Conservation (phyloP, 2,797 vertebrate species). For the Poecile montanus region DNA sequence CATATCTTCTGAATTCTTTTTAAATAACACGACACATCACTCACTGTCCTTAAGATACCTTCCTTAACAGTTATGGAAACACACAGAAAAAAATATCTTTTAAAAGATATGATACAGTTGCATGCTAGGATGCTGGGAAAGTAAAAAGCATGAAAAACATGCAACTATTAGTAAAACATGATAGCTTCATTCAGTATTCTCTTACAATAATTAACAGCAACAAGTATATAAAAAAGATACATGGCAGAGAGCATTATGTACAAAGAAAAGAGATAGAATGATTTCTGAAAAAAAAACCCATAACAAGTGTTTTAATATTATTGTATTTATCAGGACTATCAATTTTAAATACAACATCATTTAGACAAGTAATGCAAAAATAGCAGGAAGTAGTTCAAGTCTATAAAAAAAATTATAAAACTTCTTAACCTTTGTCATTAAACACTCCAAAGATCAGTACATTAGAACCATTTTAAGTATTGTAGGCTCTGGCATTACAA, state of each 20-base stretch:
- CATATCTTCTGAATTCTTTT: not conserved
- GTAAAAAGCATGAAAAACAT: not conserved
- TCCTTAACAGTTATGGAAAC: not conserved
- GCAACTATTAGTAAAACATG: not conserved
- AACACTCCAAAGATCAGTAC: not conserved
- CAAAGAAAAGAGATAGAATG: not conserved
- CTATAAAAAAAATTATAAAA: not conserved
- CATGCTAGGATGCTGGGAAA: not conserved
- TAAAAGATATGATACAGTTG: not conserved
- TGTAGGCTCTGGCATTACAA: not conserved
- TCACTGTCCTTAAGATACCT: not conserved
- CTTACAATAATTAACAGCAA: not conserved
- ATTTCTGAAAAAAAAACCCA: not conserved
- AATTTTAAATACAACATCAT: not conserved
- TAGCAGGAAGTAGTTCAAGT: not conserved
- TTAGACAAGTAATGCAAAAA: not conserved
- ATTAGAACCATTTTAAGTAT: not conserved
- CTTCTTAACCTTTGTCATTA: not conserved
- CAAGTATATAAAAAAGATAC: not conserved
- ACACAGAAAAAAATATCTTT: not conserved
- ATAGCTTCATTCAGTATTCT: not conserved
- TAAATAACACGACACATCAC: not conserved
- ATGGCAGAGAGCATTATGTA: not conserved
- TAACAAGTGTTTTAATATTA: not conserved
- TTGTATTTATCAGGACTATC: not conserved